phyloP scores from a whole-genome alignment of 2,797 vertebrate species.

The Cygnus olor region DNA sequence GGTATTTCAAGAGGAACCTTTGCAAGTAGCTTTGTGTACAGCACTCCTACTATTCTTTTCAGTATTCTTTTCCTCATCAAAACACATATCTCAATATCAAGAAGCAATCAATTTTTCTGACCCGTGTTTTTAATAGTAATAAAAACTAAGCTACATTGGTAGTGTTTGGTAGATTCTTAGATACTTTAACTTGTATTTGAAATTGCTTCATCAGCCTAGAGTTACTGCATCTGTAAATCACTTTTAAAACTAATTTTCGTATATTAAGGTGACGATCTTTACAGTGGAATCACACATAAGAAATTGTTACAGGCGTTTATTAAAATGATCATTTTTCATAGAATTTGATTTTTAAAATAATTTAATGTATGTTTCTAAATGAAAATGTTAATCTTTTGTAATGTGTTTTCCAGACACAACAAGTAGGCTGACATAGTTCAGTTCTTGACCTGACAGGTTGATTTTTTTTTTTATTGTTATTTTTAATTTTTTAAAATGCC shows the following conservation, averaged over 20 bases:
- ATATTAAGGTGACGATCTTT: neutral
- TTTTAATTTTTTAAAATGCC: neutral
- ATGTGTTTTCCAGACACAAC: neutral
- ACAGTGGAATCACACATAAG: neutral
- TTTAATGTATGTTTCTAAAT: neutral
- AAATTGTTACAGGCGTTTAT: neutral
- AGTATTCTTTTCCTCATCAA: neutral
- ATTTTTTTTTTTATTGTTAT: neutral
- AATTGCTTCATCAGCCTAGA: neutral
- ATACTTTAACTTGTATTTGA: neutral
- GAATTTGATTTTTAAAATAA: neutral
- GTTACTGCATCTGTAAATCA: neutral
- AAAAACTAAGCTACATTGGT: neutral
- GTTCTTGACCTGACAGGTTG: neutral
- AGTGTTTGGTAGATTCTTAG: neutral
- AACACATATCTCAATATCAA: neutral
- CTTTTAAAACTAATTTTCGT: neutral
- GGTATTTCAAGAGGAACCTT: neutral
- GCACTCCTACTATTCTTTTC: neutral
- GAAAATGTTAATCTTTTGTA: neutral
- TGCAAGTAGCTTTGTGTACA: neutral
- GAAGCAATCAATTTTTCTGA: neutral
- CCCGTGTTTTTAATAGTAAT: accelerated
- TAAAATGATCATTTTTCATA: neutral
- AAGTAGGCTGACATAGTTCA: neutral